These are phyloP conservation scores for Drosophila vallismaia DNA, from an alignment of 2,888 invertebrate species.

Conservation along the genomic window DNA sequence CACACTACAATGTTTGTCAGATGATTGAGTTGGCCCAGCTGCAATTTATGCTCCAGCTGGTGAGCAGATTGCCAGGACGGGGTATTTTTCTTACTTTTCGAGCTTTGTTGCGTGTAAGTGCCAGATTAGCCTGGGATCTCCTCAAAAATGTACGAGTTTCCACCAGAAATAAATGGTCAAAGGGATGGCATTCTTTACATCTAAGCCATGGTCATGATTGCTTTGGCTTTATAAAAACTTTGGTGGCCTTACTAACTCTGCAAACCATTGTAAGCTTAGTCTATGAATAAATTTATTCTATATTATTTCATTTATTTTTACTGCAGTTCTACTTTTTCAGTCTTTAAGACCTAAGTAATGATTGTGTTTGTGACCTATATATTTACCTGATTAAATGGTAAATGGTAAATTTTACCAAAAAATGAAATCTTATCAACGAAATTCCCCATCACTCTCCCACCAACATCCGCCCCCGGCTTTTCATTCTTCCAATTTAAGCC, in stretches of 20 bases:
- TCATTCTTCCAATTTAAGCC: constrained; percentile 24
- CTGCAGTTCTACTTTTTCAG: background rate
- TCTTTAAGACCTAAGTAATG: background rate
- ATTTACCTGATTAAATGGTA: constrained; percentile 35
- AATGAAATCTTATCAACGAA: constrained; percentile 30
- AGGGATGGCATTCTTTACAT: background rate
- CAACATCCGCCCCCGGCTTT: background rate
- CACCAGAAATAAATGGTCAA: constrained; percentile 26
- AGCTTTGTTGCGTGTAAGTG: constrained; percentile 30
- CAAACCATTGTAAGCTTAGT: background rate
- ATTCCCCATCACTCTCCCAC: constrained; percentile 20
- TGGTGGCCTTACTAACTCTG: background rate
- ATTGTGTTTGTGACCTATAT: background rate
- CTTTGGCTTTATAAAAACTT: background rate
- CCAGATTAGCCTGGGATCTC: constrained; percentile 28
- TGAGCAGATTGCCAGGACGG: constrained; percentile 14
- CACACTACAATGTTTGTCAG: constrained; percentile 65
- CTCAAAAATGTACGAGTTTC: constrained; percentile 8
- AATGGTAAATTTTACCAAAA: no score
- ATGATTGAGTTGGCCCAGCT: constrained; percentile 59
- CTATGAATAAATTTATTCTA: background rate
- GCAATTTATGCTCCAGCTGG: constrained; percentile 38
- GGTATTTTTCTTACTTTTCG: constrained; percentile 27
- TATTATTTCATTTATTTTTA: background rate
- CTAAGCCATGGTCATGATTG: constrained; percentile 2